A percentile compares a stretch with the other conserved stretches of the same genome.
phyloP scores from a whole-genome alignment of 2,888 invertebrate genomes.

The Melanophora roralis region DNA sequence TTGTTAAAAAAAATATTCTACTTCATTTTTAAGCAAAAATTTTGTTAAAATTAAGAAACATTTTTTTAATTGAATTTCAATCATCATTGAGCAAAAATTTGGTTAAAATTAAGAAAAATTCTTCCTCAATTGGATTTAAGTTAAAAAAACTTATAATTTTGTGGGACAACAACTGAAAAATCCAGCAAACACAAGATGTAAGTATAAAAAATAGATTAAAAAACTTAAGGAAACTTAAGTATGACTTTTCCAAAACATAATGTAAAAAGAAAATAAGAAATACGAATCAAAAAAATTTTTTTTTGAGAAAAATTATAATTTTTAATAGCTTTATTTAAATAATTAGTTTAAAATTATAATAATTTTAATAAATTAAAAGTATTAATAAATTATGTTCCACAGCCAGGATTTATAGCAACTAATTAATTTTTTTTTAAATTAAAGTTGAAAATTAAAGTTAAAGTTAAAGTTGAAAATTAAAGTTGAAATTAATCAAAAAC shows the following conservation, averaged over 20 bases:
- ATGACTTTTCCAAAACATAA: no score
- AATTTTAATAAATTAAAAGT: background rate
- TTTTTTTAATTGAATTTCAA: constrained; percentile 32
- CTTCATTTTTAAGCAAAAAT: background rate
- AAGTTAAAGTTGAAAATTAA: no score
- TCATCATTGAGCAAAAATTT: constrained; percentile 24
- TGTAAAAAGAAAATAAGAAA: background rate
- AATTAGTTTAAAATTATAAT: background rate
- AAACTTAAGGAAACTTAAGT: background rate
- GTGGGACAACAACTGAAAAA: constrained; percentile 9
- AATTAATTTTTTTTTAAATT: no score
- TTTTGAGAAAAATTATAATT: no score
- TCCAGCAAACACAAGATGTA: constrained; percentile 29
- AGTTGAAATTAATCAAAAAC: no score
- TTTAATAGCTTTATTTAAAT: no score
- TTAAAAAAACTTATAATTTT: constrained; percentile 8
- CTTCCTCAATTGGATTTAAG: constrained; percentile 36
- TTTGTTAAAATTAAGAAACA: constrained; percentile 12
- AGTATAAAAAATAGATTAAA: constrained; percentile 18
- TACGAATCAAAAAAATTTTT: background rate
- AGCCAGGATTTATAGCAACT: no score
- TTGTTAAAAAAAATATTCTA: constrained; percentile 28
- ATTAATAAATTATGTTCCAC: no score
- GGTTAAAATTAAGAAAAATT: constrained; percentile 6
- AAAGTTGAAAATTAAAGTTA: no score